Percentiles rank a stretch among this genome's conserved stretches.
Conservation (phyloP, 1,140 invertebrate genomes). For the Calephelis virginiensis region DNA sequence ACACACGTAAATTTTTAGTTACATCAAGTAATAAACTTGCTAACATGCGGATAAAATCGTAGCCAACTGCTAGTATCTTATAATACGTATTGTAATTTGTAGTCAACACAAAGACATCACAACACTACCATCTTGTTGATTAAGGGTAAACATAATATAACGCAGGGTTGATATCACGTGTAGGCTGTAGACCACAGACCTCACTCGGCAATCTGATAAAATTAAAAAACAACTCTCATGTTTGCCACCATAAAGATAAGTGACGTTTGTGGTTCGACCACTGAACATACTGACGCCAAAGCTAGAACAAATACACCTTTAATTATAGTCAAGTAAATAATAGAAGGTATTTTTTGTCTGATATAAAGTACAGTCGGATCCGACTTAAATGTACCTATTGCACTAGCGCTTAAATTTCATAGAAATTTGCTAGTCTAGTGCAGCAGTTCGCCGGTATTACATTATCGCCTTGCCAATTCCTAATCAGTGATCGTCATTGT, state of each 20-base stretch:
- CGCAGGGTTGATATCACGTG: conserved; percentile 52
- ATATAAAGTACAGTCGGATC: no score
- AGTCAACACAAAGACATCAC: not conserved
- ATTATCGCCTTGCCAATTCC: no score
- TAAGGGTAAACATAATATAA: conserved; percentile 58
- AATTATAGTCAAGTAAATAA: conserved; percentile 60
- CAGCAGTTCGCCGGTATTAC: no score
- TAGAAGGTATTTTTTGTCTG: conserved; percentile 10
- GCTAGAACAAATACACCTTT: conserved; percentile 55
- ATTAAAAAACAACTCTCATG: conserved; percentile 63
- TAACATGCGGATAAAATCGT: no score
- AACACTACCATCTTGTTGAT: conserved; percentile 39
- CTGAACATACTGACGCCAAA: conserved; percentile 57
- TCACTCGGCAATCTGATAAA: conserved; percentile 68
- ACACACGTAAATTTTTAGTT: no score
- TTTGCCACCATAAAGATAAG: conserved; percentile 73
- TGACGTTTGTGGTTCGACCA: conserved; percentile 56
- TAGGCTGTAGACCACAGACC: conserved; percentile 50
- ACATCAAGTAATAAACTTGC: no score
- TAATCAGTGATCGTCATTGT: no score
- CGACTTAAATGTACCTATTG: no score
- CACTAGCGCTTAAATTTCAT: no score
- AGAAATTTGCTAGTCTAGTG: no score
- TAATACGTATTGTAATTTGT: no score
- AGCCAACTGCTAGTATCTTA: no score